These are phyloP conservation scores for Petrosia ficiformis DNA, from an alignment of 37 sponge, comb jelly and placozoan species.

Conservation along the genomic window DNA sequence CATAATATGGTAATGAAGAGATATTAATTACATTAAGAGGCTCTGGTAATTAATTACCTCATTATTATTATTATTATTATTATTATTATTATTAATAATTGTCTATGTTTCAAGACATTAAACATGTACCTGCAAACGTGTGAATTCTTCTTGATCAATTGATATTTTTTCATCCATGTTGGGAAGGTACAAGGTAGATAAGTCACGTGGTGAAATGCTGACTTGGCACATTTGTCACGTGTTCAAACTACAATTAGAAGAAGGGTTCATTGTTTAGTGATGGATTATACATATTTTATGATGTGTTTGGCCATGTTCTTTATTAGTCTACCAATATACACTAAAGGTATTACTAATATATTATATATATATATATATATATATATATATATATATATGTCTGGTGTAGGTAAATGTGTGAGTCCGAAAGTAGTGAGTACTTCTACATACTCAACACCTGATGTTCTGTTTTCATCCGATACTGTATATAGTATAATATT, in stretches of 20 bases:
- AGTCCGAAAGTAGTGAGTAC: constrained; percentile 30
- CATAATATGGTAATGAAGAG: no score
- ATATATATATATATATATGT: not conserved
- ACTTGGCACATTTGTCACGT: no score
- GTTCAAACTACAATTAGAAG: no score
- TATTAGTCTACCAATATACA: not conserved
- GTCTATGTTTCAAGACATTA: not conserved
- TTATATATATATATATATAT: not conserved
- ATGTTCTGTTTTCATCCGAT: constrained; percentile 43
- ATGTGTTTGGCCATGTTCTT: not conserved
- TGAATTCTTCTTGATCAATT: constrained; percentile 64
- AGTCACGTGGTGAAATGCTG: no score
- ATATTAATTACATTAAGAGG: not conserved
- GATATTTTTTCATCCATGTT: constrained; percentile 20
- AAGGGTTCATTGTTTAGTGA: no score
- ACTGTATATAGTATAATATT: constrained; percentile 58
- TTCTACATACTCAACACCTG: constrained; percentile 55
- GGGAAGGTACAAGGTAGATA: no score
- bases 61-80: not conserved
- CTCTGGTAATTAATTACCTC: not conserved
- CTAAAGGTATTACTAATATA: not conserved
- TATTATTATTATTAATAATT: no score
- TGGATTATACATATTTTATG: not conserved
- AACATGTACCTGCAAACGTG: constrained; percentile 62
- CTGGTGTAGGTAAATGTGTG: constrained; percentile 38